phyloP scores from a whole-genome alignment of 2,113 vertebrate species.

The Odontesthes bonariensis region DNA sequence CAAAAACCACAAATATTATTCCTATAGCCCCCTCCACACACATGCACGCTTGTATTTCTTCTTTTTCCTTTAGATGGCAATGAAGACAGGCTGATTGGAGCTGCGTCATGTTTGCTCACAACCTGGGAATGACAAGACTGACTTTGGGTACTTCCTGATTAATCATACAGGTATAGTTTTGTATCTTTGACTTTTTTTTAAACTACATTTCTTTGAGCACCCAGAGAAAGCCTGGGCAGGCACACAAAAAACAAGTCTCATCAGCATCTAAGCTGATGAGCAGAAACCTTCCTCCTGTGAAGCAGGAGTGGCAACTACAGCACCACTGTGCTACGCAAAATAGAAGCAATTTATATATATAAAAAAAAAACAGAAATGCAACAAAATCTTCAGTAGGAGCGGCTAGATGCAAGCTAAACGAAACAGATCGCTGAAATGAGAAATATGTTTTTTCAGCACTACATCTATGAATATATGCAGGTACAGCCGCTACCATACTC shows the following conservation, averaged over 20 bases:
- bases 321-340: too few relatives aligned
- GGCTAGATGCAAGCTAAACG: background rate
- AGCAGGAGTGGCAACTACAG: too few relatives aligned
- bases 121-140: slow-evolving; percentile 52
- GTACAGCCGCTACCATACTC: background rate
- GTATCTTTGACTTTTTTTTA: background rate
- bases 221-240: background rate
- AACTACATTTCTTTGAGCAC: background rate
- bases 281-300: background rate
- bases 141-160: slow-evolving; percentile 48
- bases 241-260: background rate
- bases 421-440: background rate
- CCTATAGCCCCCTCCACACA: slow-evolving; percentile 38
- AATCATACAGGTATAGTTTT: slow-evolving; percentile 8
- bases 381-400: background rate
- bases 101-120: slow-evolving; percentile 49
- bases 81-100: slow-evolving; percentile 66
- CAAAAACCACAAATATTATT: slow-evolving; percentile 80
- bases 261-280: background rate
- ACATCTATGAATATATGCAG: background rate
- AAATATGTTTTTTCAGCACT: fast-evolving
- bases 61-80: slow-evolving; percentile 47
- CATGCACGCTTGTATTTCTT: too few relatives aligned
- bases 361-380: background rate
- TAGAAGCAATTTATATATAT: too few relatives aligned